Evolutionary conservation across 2,888 invertebrate genomes (phyloP).

Genomic region (Choreutis nemorana): DNA sequence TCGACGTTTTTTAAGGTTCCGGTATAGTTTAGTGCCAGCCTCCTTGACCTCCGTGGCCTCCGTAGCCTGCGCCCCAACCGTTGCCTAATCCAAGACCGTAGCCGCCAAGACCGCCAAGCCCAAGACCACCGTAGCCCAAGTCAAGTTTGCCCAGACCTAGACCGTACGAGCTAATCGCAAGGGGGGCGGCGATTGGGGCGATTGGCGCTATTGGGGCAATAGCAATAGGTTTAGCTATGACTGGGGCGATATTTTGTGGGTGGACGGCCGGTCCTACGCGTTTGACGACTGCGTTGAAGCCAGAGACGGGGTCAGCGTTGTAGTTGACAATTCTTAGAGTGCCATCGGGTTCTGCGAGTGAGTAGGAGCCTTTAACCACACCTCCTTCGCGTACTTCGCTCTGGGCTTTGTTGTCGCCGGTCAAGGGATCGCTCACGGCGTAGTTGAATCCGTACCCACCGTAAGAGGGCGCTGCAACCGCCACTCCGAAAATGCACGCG

Average conservation of each 20-base stretch:
- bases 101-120: constrained; percentile 8
- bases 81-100: constrained; percentile 8
- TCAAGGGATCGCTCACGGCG: constrained; percentile 51
- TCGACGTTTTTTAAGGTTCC: constrained; percentile 2
- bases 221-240: constrained; percentile 12
- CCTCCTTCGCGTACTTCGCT: constrained; percentile 49
- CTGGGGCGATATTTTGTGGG: constrained; percentile 23
- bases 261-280: constrained; percentile 42
- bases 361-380: constrained; percentile 52
- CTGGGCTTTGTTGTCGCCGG: constrained; percentile 56
- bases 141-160: constrained; percentile 7
- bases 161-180: constrained; percentile 4
- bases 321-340: constrained; percentile 51
- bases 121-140: constrained; percentile 12
- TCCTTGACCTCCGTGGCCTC: constrained; percentile 6
- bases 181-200: constrained; percentile 6
- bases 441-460: constrained; percentile 58
- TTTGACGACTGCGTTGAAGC: constrained; percentile 57
- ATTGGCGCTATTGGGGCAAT: constrained; percentile 7
- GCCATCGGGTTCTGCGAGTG: constrained; percentile 52
- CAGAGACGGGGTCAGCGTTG: constrained; percentile 39
- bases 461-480: constrained; percentile 30
- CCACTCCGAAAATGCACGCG: constrained; percentile 34
- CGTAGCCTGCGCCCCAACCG: constrained; percentile 9
- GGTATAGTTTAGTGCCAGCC: constrained; percentile 21